These are phyloP conservation scores for Scaptodrosophila lebanonensis DNA, from an alignment of 1,140 invertebrate species.

Conservation along the genomic window DNA sequence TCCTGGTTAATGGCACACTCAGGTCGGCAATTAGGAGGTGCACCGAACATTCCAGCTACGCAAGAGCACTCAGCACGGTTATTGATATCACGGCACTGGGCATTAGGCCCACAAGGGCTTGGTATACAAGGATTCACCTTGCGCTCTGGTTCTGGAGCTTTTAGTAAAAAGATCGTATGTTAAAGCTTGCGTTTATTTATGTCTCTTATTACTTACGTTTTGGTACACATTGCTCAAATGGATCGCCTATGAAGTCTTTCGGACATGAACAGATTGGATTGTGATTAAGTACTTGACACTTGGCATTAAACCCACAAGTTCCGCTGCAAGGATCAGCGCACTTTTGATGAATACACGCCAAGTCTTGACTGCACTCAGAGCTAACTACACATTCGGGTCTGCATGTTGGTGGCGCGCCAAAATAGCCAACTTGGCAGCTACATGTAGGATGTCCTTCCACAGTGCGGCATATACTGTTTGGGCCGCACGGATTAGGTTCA, in stretches of 20 bases:
- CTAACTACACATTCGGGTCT: constrained; percentile 88
- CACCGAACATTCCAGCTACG: constrained; percentile 87
- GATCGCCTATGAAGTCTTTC: constrained; percentile 86
- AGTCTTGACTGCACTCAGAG: constrained; percentile 84
- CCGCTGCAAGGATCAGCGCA: constrained; percentile 89
- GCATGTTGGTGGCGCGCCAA: constrained; percentile 86
- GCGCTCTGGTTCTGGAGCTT: constrained; percentile 64
- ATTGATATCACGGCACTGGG: constrained; percentile 84
- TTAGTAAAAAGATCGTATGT: neutral
- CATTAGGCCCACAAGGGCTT: constrained; percentile 89
- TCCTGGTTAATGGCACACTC: constrained; percentile 89
- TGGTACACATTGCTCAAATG: constrained; percentile 85
- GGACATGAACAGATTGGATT: constrained; percentile 91
- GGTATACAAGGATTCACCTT: constrained; percentile 84
- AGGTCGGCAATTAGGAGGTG: constrained; percentile 86
- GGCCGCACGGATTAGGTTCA: constrained; percentile 87
- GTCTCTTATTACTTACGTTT: constrained; percentile 80
- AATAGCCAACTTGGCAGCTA: constrained; percentile 86
- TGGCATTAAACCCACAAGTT: constrained; percentile 87
- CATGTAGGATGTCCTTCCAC: constrained; percentile 85
- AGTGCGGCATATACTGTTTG: constrained; percentile 87
- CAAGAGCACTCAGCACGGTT: constrained; percentile 87
- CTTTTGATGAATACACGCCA: constrained; percentile 88
- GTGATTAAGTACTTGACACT: constrained; percentile 88
- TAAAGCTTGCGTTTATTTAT: neutral